A percentile compares a stretch with the other conserved stretches of the same genome.
Evolutionary conservation across 2,888 invertebrate species (phyloP).

Genomic region (Bunonema sp.): DNA sequence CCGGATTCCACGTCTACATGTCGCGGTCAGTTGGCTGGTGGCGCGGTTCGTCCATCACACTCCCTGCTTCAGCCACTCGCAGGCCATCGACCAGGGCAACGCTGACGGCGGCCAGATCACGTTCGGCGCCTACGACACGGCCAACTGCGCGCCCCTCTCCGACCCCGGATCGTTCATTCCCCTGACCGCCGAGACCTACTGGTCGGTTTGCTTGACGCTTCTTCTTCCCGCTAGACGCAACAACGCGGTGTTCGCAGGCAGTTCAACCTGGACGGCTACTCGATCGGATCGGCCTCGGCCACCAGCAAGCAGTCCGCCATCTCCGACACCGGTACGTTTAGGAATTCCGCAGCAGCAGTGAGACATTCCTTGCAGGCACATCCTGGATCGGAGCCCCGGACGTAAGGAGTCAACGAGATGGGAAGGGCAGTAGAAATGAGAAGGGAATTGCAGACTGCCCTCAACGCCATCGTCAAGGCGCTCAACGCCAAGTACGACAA

Average conservation of each 20-base stretch:
- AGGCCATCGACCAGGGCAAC: constrained; percentile 3
- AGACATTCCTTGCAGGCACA: neutral
- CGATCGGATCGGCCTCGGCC: constrained; percentile 17
- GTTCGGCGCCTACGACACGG: constrained; percentile 28
- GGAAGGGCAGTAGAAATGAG: too few species aligned
- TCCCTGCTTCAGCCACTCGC: neutral
- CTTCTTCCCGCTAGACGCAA: too few species aligned
- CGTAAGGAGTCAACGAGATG: too few species aligned
- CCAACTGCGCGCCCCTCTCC: constrained; percentile 22
- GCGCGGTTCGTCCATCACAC: constrained; percentile 5
- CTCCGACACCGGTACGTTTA: constrained; percentile 29
- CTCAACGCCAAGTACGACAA: constrained; percentile 20
- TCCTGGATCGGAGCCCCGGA: constrained; percentile 24
- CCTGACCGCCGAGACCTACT: constrained; percentile 29
- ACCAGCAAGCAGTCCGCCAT: constrained; percentile 13
- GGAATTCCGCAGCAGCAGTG: neutral
- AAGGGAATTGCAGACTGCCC: too few species aligned
- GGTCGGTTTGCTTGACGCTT: too few species aligned
- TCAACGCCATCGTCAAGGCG: constrained; percentile 12
- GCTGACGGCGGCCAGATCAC: constrained; percentile 27
- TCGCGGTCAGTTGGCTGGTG: neutral
- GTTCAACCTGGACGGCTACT: constrained; percentile 6
- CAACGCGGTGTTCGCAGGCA: too few species aligned
- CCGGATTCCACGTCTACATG: constrained; percentile 73
- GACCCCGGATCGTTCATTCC: constrained; percentile 29